Evolutionary conservation across 2,797 vertebrate species (phyloP).

Genomic region (Microtus californicus): DNA sequence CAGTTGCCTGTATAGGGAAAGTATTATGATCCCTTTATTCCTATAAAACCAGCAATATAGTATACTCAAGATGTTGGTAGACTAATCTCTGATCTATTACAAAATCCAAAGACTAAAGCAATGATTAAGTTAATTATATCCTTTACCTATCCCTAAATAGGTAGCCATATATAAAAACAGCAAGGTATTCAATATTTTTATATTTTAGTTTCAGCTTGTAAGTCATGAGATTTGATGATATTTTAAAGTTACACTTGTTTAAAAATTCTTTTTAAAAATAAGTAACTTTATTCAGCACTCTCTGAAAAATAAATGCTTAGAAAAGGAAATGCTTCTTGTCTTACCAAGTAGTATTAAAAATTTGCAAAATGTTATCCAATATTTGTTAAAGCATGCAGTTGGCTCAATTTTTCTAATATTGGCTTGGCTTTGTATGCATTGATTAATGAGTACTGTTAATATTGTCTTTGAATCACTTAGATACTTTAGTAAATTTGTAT

Average conservation of each 20-base stretch:
- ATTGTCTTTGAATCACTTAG: slow-evolving; percentile 22
- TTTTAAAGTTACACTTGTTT: slow-evolving; percentile 44
- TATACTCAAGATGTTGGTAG: not conserved
- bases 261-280: not conserved
- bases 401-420: slow-evolving; percentile 16
- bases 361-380: slow-evolving; percentile 9
- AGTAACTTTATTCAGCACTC: not conserved
- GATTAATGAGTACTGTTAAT: not conserved
- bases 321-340: not conserved
- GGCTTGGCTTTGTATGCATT: not conserved
- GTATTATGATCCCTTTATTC: not conserved
- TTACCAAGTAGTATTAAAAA: not conserved
- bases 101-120: slow-evolving; percentile 1
- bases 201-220: not conserved
- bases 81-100: not conserved
- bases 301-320: not conserved
- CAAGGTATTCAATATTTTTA: not conserved
- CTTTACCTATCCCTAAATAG: not conserved
- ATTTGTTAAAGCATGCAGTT: not conserved
- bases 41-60: not conserved
- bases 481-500: slow-evolving; percentile 57
- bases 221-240: not conserved
- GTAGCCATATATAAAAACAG: not conserved
- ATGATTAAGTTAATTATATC: not conserved
- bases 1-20: not conserved